phyloP scores from a whole-genome alignment of 2,113 vertebrate species.

The Lagopus leucura region DNA sequence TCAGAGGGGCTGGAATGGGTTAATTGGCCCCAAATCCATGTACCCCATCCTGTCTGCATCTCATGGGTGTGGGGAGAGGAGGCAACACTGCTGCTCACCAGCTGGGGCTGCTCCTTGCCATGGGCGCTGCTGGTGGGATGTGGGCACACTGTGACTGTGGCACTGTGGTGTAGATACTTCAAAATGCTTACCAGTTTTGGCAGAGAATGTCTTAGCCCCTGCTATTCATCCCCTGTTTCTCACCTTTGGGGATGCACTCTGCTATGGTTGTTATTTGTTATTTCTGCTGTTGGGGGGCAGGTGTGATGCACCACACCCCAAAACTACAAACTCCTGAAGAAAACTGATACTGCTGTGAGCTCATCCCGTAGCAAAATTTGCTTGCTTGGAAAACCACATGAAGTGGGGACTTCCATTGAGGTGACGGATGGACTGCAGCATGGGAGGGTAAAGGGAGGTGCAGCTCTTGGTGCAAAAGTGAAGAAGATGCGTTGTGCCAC shows the following conservation, averaged over 20 bases:
- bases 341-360: background rate
- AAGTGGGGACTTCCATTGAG: background rate
- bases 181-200: background rate
- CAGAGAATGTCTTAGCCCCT: background rate
- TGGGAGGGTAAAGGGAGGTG: background rate
- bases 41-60: too few species aligned
- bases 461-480: background rate
- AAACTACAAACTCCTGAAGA: too few species aligned
- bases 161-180: background rate
- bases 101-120: too few species aligned
- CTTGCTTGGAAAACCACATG: background rate
- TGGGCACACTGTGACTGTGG: background rate
- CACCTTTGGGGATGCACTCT: background rate
- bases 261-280: rapidly evolving
- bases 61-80: rapidly evolving
- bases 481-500: background rate
- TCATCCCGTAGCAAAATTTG: background rate
- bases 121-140: rapidly evolving
- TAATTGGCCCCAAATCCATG: background rate
- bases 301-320: background rate
- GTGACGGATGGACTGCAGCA: background rate
- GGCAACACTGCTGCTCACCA: rapidly evolving
- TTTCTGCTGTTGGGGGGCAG: background rate
- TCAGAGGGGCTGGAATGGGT: background rate
- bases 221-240: background rate